Base-by-base conservation (phyloP, 2,797 vertebrate genomes). In the Anniella stebbinsi region DNA sequence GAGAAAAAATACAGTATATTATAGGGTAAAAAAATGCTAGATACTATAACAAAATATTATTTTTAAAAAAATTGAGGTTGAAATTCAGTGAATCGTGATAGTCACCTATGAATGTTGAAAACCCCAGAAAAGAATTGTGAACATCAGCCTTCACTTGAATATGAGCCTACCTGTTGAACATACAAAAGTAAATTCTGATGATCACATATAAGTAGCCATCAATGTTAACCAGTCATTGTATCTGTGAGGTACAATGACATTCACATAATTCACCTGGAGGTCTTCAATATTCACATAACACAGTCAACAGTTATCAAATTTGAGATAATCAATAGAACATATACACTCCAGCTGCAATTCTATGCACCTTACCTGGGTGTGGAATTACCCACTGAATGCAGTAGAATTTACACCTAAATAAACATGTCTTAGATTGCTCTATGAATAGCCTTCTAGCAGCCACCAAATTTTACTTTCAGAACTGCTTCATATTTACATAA, bases 401-500 rank as follows among this genome's bases (percentile, higher is more conserved):
- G 0, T 13, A 28, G 12, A 33, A 67, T 30, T 67, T 67, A 38
- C 25, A 36, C 67, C 48, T 17, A 23, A 87, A 80, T 9, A 48
- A 67, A 10, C 10, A 36, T 60, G 70, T 25, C 15, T 67, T 30
- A 86, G 2, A 9, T 3, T 87, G 41, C 25, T 3, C 15, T 41
- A 12, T 11, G 45, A 69, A 25, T n/a, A 33, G 23, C 76, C 45
- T 83, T 73, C 45, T 38, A 69, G 36, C 41, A 85, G 28, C 10
- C 17, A 54, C 18, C 21, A 66, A 76, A 25, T 3, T 21, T 82
- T 66, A 73, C 54, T 88, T 91, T 80, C 83, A 89, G 90, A 75
- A 0, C 0, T 1, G 0, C 69, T 76, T 54, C 28, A 38, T 10
- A 63, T 21, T 72, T 84, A 66, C 33, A 8, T 66, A 4, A 76